Evolutionary conservation across 2,888 invertebrate genomes (phyloP).

Genomic region (Meghimatium bilineatum): DNA sequence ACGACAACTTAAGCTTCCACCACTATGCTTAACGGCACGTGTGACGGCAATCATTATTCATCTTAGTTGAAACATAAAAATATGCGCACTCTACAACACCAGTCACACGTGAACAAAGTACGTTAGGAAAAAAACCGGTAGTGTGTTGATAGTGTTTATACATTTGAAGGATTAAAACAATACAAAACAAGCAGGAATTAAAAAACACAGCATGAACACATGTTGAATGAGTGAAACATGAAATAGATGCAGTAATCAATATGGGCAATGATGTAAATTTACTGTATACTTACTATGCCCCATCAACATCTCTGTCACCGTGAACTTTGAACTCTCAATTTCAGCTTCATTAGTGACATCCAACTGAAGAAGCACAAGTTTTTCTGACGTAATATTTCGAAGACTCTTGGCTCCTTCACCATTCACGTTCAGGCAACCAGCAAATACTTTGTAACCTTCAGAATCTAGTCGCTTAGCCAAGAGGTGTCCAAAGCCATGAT

Average conservation of each 20-base stretch:
- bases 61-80: too few relatives aligned
- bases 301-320: slow-evolving; percentile 45
- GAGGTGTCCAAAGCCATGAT: slow-evolving; percentile 60
- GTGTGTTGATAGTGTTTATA: too few relatives aligned
- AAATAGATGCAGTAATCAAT: background rate
- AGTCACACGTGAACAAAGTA: too few relatives aligned
- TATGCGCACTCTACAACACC: too few relatives aligned
- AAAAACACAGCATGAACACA: background rate
- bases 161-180: too few relatives aligned
- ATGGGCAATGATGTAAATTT: too few relatives aligned
- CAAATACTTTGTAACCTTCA: slow-evolving; percentile 55
- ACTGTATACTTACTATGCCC: slow-evolving; percentile 38
- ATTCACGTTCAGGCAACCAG: slow-evolving; percentile 52
- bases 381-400: slow-evolving; percentile 49
- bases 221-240: background rate
- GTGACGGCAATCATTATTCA: too few relatives aligned
- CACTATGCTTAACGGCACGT: too few relatives aligned
- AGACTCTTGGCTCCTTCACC: slow-evolving; percentile 58
- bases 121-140: too few relatives aligned
- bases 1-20: too few relatives aligned
- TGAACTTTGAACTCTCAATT: slow-evolving; percentile 49
- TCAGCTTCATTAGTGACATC: slow-evolving; percentile 59
- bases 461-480: slow-evolving; percentile 52
- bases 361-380: slow-evolving; percentile 55
- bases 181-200: background rate